These are phyloP conservation scores for Hypsibius dujardini DNA, from an alignment of 1,140 invertebrate species.

Conservation along the genomic window DNA sequence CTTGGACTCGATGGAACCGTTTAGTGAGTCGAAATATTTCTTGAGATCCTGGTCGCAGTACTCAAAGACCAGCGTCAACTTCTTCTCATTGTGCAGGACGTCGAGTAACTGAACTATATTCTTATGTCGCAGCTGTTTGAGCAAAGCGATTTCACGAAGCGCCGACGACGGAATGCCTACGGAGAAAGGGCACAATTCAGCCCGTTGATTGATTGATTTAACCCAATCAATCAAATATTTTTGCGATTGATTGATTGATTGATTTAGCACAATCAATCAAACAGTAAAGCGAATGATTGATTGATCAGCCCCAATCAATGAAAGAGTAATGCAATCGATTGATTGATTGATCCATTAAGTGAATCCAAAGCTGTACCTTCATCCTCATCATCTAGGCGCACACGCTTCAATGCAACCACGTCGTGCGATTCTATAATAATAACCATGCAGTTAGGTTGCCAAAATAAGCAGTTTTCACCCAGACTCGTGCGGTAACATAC, in stretches of 20 bases:
- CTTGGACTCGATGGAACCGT: slow-evolving; percentile 92
- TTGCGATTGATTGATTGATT: too few species aligned
- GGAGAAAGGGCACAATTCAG: too few species aligned
- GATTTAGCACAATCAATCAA: too few species aligned
- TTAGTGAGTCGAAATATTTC: slow-evolving; percentile 97
- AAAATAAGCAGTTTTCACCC: background rate
- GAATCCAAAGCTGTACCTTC: too few species aligned
- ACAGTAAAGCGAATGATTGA: too few species aligned
- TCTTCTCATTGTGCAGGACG: slow-evolving; percentile 93
- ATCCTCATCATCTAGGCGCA: slow-evolving; percentile 88
- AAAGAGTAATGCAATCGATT: too few species aligned
- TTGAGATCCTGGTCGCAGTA: slow-evolving; percentile 99
- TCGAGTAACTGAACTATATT: slow-evolving; percentile 95
- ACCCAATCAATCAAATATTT: too few species aligned
- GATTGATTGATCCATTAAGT: too few species aligned
- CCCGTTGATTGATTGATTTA: too few species aligned
- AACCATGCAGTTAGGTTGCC: background rate
- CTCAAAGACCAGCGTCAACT: slow-evolving; percentile 93
- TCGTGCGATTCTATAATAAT: slow-evolving; percentile 58
- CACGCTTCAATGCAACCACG: slow-evolving; percentile 90
- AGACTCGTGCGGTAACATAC: background rate
- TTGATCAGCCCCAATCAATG: too few species aligned
- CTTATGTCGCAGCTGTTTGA: slow-evolving; percentile 95
- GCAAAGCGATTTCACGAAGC: slow-evolving; percentile 81
- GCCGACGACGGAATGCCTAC: slow-evolving; percentile 86